These are phyloP conservation scores for Nothocercus nigrocapillus DNA, from an alignment of 2,113 vertebrate species.

Conservation along the genomic window DNA sequence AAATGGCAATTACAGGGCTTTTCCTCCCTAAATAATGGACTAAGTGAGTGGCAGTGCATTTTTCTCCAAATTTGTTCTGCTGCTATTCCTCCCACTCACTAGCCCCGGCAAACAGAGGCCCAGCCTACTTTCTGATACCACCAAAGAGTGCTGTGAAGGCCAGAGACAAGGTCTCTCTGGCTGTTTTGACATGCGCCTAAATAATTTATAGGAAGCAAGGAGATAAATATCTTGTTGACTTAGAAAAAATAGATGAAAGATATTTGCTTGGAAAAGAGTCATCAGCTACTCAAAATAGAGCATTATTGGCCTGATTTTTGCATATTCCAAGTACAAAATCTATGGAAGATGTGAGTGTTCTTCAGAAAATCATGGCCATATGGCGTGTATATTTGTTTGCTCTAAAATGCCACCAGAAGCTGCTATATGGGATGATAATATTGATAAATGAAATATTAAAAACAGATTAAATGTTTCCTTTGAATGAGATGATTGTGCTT, in stretches of 20 bases:
- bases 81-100: neutral
- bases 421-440: neutral
- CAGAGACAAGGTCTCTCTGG: neutral
- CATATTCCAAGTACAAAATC: neutral
- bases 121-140: neutral
- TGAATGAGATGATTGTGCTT: neutral
- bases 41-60: neutral
- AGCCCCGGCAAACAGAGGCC: neutral
- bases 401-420: neutral
- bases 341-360: neutral
- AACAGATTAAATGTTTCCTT: neutral
- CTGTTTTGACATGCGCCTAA: neutral
- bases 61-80: neutral
- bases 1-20: neutral
- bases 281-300: neutral
- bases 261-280: neutral
- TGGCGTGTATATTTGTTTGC: neutral
- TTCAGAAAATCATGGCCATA: neutral
- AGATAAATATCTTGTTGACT: neutral
- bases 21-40: neutral
- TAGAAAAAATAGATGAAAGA: neutral
- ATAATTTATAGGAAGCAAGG: neutral
- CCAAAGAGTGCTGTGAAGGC: accelerated
- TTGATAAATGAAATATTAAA: neutral
- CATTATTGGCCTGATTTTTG: neutral